Percentiles rank a stretch among this genome's conserved stretches.
These are phyloP conservation scores for Phenganax subtilis DNA, from an alignment of 92 coral and sea anemone species.

Conservation along the genomic window DNA sequence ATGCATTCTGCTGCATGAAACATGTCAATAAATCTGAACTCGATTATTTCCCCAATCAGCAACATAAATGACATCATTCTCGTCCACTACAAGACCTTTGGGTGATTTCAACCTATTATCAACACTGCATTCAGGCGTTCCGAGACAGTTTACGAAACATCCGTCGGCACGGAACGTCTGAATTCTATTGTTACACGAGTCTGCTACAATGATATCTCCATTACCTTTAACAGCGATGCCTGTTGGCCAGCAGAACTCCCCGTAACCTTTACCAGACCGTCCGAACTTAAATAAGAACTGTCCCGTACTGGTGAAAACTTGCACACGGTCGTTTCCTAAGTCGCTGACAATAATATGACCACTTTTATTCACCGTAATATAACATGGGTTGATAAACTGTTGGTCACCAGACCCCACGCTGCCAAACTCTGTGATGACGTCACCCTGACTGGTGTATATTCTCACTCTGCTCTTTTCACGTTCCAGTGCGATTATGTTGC, in stretches of 20 bases:
- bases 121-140: conserved; percentile 57
- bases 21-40: conserved; percentile 65
- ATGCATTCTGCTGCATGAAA: too few relatives aligned
- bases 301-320: conserved; percentile 75
- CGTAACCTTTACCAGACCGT: conserved; percentile 68
- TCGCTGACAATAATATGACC: conserved; percentile 87
- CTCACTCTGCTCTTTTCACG: conserved; percentile 87
- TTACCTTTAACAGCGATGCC: conserved; percentile 71
- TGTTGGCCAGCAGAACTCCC: conserved; percentile 92
- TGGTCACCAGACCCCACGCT: conserved; percentile 80
- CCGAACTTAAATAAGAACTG: conserved; percentile 80
- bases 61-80: conserved; percentile 61
- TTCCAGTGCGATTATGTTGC: conserved; percentile 66
- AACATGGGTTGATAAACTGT: conserved; percentile 82
- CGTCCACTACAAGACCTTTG: conserved; percentile 72
- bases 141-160: conserved; percentile 62
- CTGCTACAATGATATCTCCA: conserved; percentile 81
- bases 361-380: conserved; percentile 64
- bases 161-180: conserved; percentile 87
- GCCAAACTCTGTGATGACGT: conserved; percentile 69
- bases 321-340: conserved; percentile 95
- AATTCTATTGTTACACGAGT: conserved; percentile 89
- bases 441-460: conserved; percentile 59
- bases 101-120: conserved; percentile 83
- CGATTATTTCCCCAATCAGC: conserved; percentile 99